Conservation (phyloP, 2,797 vertebrate genomes). For the Tauraco hartlaubi region DNA sequence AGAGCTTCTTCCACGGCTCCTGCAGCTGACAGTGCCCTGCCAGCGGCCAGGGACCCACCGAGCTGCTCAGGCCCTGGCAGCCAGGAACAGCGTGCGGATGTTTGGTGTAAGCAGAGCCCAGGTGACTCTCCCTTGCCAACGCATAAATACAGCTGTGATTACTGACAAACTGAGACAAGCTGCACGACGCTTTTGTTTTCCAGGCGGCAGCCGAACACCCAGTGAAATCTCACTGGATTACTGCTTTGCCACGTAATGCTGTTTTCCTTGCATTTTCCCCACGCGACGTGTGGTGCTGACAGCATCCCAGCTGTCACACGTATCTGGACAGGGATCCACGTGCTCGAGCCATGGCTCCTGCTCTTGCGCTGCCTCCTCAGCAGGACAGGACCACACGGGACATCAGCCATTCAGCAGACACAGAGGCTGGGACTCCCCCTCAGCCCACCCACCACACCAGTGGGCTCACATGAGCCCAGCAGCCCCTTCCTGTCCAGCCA, state of each 20-base stretch:
- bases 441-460: not conserved
- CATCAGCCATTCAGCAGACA: not conserved
- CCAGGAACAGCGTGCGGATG: not conserved
- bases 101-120: not conserved
- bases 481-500: not conserved
- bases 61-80: not conserved
- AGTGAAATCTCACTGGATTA: not conserved
- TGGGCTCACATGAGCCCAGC: not conserved
- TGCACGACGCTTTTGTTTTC: not conserved
- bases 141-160: not conserved
- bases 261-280: not conserved
- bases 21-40: not conserved
- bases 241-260: not conserved
- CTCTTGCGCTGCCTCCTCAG: not conserved
- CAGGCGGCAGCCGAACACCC: not conserved
- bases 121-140: not conserved
- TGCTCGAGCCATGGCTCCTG: not conserved
- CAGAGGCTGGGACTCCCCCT: not conserved
- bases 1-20: not conserved
- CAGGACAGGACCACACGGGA: not conserved
- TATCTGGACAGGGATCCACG: not conserved
- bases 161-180: not conserved
- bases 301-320: fast-evolving
- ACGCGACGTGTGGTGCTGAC: fast-evolving
- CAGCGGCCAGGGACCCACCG: fast-evolving